Conservation (phyloP, 2,113 vertebrate genomes). For the Megalops atlanticus region DNA sequence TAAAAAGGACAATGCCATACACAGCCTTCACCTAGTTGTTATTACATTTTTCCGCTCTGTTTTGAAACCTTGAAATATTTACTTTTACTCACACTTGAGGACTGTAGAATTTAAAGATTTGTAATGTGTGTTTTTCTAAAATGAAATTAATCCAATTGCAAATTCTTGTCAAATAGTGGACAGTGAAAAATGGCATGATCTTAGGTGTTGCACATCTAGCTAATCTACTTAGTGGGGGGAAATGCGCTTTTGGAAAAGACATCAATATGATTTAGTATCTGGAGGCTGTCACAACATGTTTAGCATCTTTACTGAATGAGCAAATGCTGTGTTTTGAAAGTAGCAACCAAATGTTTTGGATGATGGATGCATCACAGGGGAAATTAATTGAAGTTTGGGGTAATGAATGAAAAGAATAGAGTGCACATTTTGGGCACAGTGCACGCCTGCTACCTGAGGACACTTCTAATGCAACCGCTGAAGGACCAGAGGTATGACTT, state of each 20-base stretch:
- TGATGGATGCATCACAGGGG: constrained; percentile 22
- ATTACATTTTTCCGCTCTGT: not conserved
- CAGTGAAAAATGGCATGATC: constrained; percentile 23
- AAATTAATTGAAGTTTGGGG: constrained; percentile 27
- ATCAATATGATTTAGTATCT: constrained; percentile 34
- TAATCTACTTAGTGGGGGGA: constrained; percentile 26
- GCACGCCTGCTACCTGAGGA: constrained; percentile 12
- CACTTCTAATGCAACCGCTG: constrained; percentile 8
- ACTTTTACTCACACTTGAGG: not conserved
- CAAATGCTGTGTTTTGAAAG: not conserved
- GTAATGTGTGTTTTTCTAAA: not conserved
- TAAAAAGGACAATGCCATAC: not conserved
- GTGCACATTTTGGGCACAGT: not conserved
- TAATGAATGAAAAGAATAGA: constrained; percentile 19
- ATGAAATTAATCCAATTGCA: not conserved
- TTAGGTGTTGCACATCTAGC: constrained; percentile 19
- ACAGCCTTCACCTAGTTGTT: not conserved
- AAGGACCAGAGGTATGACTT: not conserved
- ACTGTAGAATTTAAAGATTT: not conserved
- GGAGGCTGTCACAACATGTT: constrained; percentile 15
- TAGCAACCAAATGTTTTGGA: constrained; percentile 1
- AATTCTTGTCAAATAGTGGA: constrained; percentile 7
- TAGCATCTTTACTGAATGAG: not conserved
- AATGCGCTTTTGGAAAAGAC: constrained; percentile 23
- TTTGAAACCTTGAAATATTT: not conserved